These are phyloP conservation scores for Microplitis mediator DNA, from an alignment of 1,140 invertebrate species.

Conservation along the genomic window DNA sequence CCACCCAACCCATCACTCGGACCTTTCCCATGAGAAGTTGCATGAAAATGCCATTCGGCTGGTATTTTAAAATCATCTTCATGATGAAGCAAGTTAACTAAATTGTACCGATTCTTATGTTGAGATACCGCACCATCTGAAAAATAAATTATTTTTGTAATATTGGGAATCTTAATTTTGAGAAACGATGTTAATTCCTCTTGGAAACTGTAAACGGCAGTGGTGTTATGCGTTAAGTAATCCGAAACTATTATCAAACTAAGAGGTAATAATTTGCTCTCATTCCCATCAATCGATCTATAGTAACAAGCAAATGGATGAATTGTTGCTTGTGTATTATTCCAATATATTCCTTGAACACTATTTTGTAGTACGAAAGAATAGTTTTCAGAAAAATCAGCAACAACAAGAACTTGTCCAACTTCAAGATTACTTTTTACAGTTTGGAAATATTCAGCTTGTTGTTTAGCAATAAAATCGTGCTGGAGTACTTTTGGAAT, in stretches of 20 bases:
- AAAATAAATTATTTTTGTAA: slow-evolving; percentile 43
- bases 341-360: slow-evolving; percentile 43
- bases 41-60: slow-evolving; percentile 43
- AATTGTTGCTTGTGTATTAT: slow-evolving; percentile 39
- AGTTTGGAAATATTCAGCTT: slow-evolving; percentile 31
- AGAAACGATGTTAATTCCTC: slow-evolving; percentile 22
- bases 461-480: slow-evolving; percentile 34
- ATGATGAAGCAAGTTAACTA: slow-evolving; percentile 30
- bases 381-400: slow-evolving; percentile 49
- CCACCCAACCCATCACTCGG: slow-evolving; percentile 32
- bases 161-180: slow-evolving; percentile 32
- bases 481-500: slow-evolving; percentile 29
- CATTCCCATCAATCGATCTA: slow-evolving; percentile 22
- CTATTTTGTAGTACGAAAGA: slow-evolving; percentile 44
- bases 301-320: slow-evolving; percentile 40
- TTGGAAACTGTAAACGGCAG: slow-evolving; percentile 37
- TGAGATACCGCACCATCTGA: slow-evolving; percentile 33
- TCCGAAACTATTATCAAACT: slow-evolving; percentile 35
- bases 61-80: slow-evolving; percentile 31
- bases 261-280: slow-evolving; percentile 16
- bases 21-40: slow-evolving; percentile 43
- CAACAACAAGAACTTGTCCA: slow-evolving; percentile 26
- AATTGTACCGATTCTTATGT: slow-evolving; percentile 31
- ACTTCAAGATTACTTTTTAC: slow-evolving; percentile 27
- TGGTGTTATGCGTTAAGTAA: slow-evolving; percentile 36